Evolutionary conservation across 92 coral and sea anemone genomes (phyloP), one percentile per base, ranked within the genome.

Genomic region (Porites lobata): DNA sequence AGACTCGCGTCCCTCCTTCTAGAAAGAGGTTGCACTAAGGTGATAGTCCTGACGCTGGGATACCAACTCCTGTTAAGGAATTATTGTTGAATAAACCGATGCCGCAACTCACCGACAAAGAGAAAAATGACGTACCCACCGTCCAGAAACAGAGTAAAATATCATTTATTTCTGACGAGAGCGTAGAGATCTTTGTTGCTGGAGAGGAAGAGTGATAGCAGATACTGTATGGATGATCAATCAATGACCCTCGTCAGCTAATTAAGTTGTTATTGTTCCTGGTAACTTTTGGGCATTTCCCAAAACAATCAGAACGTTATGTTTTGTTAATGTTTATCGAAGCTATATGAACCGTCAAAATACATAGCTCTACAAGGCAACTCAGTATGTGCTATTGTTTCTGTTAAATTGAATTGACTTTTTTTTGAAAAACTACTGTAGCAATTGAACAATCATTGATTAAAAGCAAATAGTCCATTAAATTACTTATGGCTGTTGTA

Each of bases 141-240:
- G 22, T 77, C 81, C 68, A 77, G 81, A 59, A 77, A 77, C 83
- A 78, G 59, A 78, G 83, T 64, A 78, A 78, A 78, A 78, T 19
- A 63, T 78, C 69, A 38, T 64, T 78, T 47, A 65, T 78, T 78
- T 65, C 72, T 64, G 83, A 64, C 72, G 72, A 78, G 83, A 78
- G 83, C 83, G 62, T 78, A 78, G 71, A 78, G 71, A 78, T 65
- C 72, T 63, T 78, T 65, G 59, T 78, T 78, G 68, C 83, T 78
- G 72, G 18, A 63, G 83, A 62, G 70, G 70, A 29, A 59, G 52
- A 64, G 83, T 21, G 61, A 63, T 13, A 17, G 51, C 83, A 63
- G 59, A 63, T 63, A 78, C 83, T 63, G 83, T 21, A 38, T 32
- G 38, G 12, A 11, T 29, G 53, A 32, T 29, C 10, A 18, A 38